Base-by-base conservation (phyloP, 2,113 vertebrate species). In the Phaethornis superciliosus region DNA sequence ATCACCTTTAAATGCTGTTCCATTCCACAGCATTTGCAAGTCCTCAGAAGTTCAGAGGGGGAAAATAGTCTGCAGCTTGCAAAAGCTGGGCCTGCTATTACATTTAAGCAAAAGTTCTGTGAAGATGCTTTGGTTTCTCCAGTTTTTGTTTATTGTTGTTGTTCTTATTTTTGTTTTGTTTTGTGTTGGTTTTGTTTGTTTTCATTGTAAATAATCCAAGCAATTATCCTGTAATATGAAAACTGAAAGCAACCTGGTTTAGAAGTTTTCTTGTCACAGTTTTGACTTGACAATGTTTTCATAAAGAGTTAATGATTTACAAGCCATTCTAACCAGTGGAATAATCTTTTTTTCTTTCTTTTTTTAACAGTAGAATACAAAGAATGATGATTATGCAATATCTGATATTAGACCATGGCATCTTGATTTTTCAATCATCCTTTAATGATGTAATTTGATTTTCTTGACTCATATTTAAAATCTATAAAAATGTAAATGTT, bases 311-410 rank as follows among this genome's bases (percentile, higher is more conserved):
- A 69, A 32, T 28, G 5, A 8, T 68, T 94, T 85, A 62, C 24
- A 88, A 82, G 0, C 2, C 10, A 26, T 65, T 47, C 17, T 69
- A n/a, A 76, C 44, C 44, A 16, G 44, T 40, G 40, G 10, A 40
- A 7, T 10, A 23, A 6, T 9, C 15, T 16, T 1, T 0, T 2
- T 44, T 17, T 7, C 1, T 11, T 19, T 23, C 3, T 9, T 52
- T 56, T 55, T 74, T n/a, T 9, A 54, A 72, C 18, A 92, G 51
- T 27, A 5, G 30, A 77, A 55, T 80, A 72, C 84, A 81, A 89
- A 9, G 9, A 15, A 65, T 16, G 5, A 4, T 59, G 47, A 83
- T 81, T 81, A 28, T 74, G 23, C 20, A 90, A 11, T 52, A 55
- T 15, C 12, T 76, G 22, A 46, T 65, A 35, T 30, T 82, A 17